Base-by-base conservation (phyloP, 1,140 invertebrate species). In the Phymorhynchus buccinoides region DNA sequence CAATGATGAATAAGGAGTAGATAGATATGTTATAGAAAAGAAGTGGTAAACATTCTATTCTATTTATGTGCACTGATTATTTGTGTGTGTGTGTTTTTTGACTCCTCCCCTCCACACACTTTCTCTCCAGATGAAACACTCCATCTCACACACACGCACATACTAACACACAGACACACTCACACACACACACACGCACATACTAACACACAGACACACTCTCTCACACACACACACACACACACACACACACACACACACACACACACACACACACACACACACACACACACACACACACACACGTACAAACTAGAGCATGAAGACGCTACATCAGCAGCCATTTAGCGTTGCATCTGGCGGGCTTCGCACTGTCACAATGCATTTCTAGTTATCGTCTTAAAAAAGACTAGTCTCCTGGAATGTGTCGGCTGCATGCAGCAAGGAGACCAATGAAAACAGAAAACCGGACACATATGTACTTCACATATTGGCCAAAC, bases 211-310 rank as follows among this genome's bases (percentile, higher is more conserved):
- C 56, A 62, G 16, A 62, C 56, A 62, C 56, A 7, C 56, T 22
- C 56, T 3, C 56, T 22, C 56, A 3, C 56, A 3, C 56, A 3
- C 56, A 14, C 56, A 7, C 3, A 3, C 56, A 3, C 56, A 7
- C 56, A 3, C 56, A 62, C 56, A 62, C 56, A 62, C 56, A 62
- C 56, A 62, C 18, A 7, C 56, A 62, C 56, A 62, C 56, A 62
- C 56, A 62, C 56, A 62, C 56, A 62, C 56, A 62, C 56, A 62
- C 56, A 62, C 56, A 62, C 56, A 62, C 56, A 62, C 56, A 62
- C 56, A 62, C 56, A 62, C 56, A 62, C 56, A 62, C 56, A 62
- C 56, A 62, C 56, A 62, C 56, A 62, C 14, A 22, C 56, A 62
- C 22, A 14, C 44, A 52, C 48, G 22, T 18, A 52, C 48, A 52